These are phyloP conservation scores for Brachionichthys hirsutus DNA, from an alignment of 2,113 vertebrate genomes.

Conservation along the genomic window DNA sequence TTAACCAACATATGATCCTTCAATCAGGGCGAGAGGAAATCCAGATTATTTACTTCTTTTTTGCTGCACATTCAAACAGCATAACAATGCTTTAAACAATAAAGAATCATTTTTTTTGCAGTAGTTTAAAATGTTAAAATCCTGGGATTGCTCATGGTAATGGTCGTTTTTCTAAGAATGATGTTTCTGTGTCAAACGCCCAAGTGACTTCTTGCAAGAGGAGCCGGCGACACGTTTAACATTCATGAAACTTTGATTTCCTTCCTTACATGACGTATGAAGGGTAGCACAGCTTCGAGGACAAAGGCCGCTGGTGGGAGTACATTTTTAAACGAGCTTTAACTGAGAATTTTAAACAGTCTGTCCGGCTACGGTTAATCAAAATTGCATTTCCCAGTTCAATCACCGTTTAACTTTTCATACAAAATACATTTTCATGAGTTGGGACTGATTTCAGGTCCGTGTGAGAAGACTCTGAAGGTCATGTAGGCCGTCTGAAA, in stretches of 20 bases:
- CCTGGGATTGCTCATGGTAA: too few species aligned
- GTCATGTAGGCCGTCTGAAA: constrained; percentile 4
- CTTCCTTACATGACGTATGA: background rate
- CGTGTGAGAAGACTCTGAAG: constrained; percentile 19
- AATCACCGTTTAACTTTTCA: constrained; percentile 14
- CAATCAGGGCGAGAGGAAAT: too few species aligned
- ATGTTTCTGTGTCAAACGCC: too few species aligned
- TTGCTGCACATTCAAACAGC: too few species aligned
- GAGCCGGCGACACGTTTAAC: constrained; percentile 4
- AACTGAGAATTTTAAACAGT: background rate
- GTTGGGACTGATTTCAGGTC: constrained; percentile 10
- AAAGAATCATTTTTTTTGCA: too few species aligned
- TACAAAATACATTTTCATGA: constrained; percentile 42
- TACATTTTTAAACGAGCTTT: background rate
- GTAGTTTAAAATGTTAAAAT: too few species aligned
- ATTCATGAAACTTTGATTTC: constrained; percentile 6
- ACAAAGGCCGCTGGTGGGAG: background rate
- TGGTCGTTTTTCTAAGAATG: too few species aligned
- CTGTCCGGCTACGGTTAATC: constrained; percentile 1
- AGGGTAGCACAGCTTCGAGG: background rate
- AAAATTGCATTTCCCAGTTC: constrained; percentile 25
- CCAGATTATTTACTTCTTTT: too few species aligned
- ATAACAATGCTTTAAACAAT: too few species aligned
- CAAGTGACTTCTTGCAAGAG: too few species aligned
- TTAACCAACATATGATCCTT: too few species aligned